phyloP scores from a whole-genome alignment of 1,140 invertebrate genomes.

The Drosophila mauritiana region DNA sequence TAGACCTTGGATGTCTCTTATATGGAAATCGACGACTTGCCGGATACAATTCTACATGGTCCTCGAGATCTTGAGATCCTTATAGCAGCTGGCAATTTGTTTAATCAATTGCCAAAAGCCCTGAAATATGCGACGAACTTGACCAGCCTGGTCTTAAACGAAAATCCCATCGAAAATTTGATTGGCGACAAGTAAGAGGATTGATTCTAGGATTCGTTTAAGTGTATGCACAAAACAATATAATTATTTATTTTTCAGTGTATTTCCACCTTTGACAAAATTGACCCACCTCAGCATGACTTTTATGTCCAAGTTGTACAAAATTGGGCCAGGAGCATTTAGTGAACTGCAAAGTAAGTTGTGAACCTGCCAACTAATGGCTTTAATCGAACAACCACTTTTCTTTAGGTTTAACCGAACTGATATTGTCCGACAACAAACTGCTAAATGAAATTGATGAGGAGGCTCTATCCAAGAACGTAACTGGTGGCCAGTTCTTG shows the following conservation, averaged over 20 bases:
- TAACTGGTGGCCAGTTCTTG: constrained; percentile 52
- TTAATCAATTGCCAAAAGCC: constrained; percentile 87
- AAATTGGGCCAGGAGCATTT: constrained; percentile 85
- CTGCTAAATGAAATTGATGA: constrained; percentile 86
- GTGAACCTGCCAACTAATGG: too few relatives aligned
- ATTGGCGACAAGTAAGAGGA: constrained; percentile 82
- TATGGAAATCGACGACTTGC: constrained; percentile 87
- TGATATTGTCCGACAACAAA: constrained; percentile 86
- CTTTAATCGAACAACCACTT: background rate
- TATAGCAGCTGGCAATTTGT: constrained; percentile 89
- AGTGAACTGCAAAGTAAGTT: constrained; percentile 69
- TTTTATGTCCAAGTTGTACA: constrained; percentile 86
- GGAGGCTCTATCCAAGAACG: constrained; percentile 85
- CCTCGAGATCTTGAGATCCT: constrained; percentile 88
- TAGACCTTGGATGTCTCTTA: constrained; percentile 85
- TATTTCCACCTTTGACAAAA: constrained; percentile 87
- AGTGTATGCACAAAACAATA: background rate
- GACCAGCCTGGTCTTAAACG: constrained; percentile 87
- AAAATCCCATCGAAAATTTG: constrained; percentile 88
- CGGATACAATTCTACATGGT: constrained; percentile 88
- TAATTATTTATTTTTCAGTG: constrained; percentile 77
- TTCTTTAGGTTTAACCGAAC: constrained; percentile 58
- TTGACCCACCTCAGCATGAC: constrained; percentile 88
- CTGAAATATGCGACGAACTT: constrained; percentile 87
- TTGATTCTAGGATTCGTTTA: too few relatives aligned